These are phyloP conservation scores for Eledona agricola DNA, from an alignment of 2,888 invertebrate species.

Conservation along the genomic window DNA sequence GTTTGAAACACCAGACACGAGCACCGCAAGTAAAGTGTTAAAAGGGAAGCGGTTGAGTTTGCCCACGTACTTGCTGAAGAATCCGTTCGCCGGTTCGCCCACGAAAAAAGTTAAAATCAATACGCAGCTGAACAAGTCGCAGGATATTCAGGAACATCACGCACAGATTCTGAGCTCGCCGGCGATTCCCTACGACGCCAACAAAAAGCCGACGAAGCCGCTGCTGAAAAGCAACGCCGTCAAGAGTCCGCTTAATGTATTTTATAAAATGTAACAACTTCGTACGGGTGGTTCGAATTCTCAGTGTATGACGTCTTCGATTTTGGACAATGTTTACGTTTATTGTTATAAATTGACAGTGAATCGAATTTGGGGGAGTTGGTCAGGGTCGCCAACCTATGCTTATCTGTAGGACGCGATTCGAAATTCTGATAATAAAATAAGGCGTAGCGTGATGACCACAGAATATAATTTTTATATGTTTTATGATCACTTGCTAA, in stretches of 20 bases:
- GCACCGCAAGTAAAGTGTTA: neutral
- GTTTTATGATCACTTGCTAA: too few species aligned
- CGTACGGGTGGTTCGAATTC: too few species aligned
- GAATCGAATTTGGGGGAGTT: too few species aligned
- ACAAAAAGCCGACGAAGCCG: constrained; percentile 73
- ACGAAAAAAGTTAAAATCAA: constrained; percentile 78
- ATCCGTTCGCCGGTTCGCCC: constrained; percentile 33
- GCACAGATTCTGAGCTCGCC: constrained; percentile 76
- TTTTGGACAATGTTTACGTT: too few species aligned
- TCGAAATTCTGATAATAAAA: too few species aligned
- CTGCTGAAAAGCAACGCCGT: constrained; percentile 73
- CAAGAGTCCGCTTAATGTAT: constrained; percentile 79
- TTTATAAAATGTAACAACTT: constrained; percentile 63
- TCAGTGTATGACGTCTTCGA: too few species aligned
- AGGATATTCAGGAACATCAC: constrained; percentile 78
- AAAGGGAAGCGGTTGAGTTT: constrained; percentile 36
- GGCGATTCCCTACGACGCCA: constrained; percentile 77
- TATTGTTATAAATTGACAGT: too few species aligned
- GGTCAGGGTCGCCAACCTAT: too few species aligned
- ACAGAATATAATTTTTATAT: too few species aligned
- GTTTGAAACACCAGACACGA: neutral
- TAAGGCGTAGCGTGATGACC: too few species aligned
- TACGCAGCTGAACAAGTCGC: constrained; percentile 74
- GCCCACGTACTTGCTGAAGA: constrained; percentile 41
- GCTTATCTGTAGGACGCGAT: too few species aligned